Base-by-base conservation (phyloP, 2,888 invertebrate species). In the Conistra vaccinii region DNA sequence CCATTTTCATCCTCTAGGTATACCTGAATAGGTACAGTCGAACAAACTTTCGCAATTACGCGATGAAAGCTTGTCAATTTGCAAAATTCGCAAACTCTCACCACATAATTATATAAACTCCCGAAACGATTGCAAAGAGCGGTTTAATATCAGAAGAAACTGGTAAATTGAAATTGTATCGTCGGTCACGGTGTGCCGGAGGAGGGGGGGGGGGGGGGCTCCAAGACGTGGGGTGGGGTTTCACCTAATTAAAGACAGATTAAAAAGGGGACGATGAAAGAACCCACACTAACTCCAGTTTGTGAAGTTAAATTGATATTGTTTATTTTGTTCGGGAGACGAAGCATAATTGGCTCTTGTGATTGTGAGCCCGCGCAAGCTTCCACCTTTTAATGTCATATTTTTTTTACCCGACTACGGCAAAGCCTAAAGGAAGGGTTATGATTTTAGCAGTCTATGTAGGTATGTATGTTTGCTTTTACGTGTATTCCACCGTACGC, bases 171-270 rank as follows among this genome's bases (percentile, higher is more conserved):
- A 45, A 63, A 60, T 35, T 79, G 32, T 80, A 60, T 70, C 14
- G 29, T 70, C 48, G 57, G 55, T 42, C n/a, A 48, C n/a, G 39
- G 45, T 10, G 51, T 51, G 51, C 12, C 6, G n/a, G 20, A 7
- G 39, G 63, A 10, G 65, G 6, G 2, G 3, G 53, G 26, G 1
- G 57, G 9, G 51, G 7, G 32, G 39, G 9, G 1, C 0, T 23
- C 0, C n/a, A 65, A 74, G 75, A 55, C 32, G 68, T 39, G 63
- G 14, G n/a, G 48, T 0, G 55, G 39, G 53, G 58, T 57, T 66
- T 73, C 69, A 69, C 70, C 68, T 86, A 77, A 85, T 86, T 80
- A 85, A 80, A 85, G 74, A 73, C 73, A 85, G 69, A 86, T 86
- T 86, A 77, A 84, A 84, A 87, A 77, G 68, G 62, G 65, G 65